Conservation (phyloP, 2,888 invertebrate genomes). For the Xestobium rufovillosum region DNA sequence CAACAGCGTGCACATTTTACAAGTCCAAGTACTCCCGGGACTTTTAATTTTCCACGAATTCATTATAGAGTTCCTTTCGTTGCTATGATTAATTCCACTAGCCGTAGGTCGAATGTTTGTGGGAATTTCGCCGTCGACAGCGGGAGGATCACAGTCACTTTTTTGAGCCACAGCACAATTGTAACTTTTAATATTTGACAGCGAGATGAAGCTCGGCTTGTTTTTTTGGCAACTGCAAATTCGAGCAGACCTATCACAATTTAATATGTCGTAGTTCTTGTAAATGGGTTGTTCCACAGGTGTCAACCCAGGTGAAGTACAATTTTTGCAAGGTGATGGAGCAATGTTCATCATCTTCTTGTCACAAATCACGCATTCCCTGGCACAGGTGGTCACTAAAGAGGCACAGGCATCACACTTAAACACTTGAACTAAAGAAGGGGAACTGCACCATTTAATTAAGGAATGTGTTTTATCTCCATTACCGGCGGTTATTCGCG, state of each 20-base stretch:
- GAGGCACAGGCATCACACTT: constrained; percentile 26
- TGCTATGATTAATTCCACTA: constrained; percentile 38
- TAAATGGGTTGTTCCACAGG: constrained; percentile 36
- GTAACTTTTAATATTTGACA: constrained; percentile 39
- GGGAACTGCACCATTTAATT: constrained; percentile 23
- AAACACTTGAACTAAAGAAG: constrained; percentile 19
- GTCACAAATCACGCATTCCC: constrained; percentile 36
- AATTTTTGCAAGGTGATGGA: constrained; percentile 40
- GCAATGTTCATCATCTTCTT: constrained; percentile 38
- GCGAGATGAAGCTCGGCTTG: constrained; percentile 33
- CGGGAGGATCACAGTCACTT: constrained; percentile 30
- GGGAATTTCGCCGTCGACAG: constrained; percentile 32
- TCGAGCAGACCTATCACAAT: constrained; percentile 31
- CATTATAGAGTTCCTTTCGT: constrained; percentile 27
- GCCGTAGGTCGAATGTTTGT: constrained; percentile 40
- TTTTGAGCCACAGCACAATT: constrained; percentile 39
- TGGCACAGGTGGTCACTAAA: constrained; percentile 20
- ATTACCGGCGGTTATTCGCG: no score
- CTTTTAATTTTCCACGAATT: constrained; percentile 37
- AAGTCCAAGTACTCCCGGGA: constrained; percentile 52
- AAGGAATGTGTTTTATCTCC: constrained; percentile 1
- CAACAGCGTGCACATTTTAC: constrained; percentile 67
- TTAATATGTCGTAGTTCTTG: constrained; percentile 35
- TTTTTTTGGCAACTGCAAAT: constrained; percentile 36
- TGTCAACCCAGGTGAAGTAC: constrained; percentile 34